phyloP scores from a whole-genome alignment of 2,888 invertebrate genomes.

The Luperina nickerlii region DNA sequence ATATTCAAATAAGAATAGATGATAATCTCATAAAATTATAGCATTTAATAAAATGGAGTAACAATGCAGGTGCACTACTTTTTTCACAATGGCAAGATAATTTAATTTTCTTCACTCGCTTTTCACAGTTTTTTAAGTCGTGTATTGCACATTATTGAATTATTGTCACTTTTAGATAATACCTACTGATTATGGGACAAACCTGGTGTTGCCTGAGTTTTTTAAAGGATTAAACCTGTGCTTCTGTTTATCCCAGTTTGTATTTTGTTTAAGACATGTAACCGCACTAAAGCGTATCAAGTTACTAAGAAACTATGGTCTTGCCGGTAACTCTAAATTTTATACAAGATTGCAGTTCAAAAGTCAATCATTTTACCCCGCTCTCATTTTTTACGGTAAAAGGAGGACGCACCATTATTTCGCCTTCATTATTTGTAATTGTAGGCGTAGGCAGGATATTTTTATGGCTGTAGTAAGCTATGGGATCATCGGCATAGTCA shows the following conservation, averaged over 20 bases:
- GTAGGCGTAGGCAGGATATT: conserved; percentile 31
- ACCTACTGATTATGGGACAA: too few relatives aligned
- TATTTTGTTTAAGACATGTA: not conserved
- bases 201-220: not conserved
- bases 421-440: conserved; percentile 5
- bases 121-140: not conserved
- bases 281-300: not conserved
- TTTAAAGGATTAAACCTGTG: not conserved
- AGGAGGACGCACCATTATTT: not conserved
- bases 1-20: not conserved
- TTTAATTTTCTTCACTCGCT: not conserved
- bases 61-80: not conserved
- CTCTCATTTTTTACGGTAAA: not conserved
- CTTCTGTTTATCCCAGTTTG: not conserved
- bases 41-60: not conserved
- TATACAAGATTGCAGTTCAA: conserved; percentile 3
- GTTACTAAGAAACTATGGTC: not conserved
- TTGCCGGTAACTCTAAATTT: not conserved
- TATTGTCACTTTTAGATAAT: not conserved
- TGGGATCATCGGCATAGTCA: conserved; percentile 35
- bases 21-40: not conserved
- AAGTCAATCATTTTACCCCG: not conserved
- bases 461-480: conserved; percentile 34
- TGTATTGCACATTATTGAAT: not conserved
- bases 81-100: not conserved